Percentiles rank a stretch among this genome's conserved stretches.
These are phyloP conservation scores for Loriculus beryllinus DNA, from an alignment of 2,797 vertebrate species.

Conservation along the genomic window DNA sequence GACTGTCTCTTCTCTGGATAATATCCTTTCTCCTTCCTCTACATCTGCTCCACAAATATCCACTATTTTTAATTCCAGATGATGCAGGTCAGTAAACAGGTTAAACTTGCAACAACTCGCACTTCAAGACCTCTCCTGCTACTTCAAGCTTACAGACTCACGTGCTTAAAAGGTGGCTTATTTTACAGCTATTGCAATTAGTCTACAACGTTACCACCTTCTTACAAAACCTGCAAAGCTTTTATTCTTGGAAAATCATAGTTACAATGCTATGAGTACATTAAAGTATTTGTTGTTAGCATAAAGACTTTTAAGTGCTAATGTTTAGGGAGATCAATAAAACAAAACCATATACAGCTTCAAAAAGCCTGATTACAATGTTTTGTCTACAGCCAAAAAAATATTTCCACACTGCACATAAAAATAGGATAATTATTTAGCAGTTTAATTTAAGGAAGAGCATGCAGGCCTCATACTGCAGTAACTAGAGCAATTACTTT, in stretches of 20 bases:
- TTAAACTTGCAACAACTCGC: neutral
- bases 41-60: neutral
- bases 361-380: conserved; percentile 5
- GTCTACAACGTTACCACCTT: neutral
- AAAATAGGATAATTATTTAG: conserved; percentile 44
- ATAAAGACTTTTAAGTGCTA: conserved; percentile 14
- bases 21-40: neutral
- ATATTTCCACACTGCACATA: neutral
- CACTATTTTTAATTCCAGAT: neutral
- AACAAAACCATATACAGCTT: neutral
- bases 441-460: conserved; percentile 38
- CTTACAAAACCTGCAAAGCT: neutral
- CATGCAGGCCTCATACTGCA: neutral
- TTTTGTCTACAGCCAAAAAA: conserved; percentile 11
- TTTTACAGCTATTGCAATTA: neutral
- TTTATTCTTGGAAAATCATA: neutral
- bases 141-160: neutral
- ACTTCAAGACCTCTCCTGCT: neutral
- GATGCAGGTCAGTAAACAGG: neutral
- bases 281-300: neutral
- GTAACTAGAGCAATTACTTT: conserved; percentile 40
- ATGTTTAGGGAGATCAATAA: conserved; percentile 4
- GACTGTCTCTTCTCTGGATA: neutral
- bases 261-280: neutral
- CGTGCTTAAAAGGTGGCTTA: neutral